Conservation (phyloP, 2,888 invertebrate species). For the Ferrisia virgata region DNA sequence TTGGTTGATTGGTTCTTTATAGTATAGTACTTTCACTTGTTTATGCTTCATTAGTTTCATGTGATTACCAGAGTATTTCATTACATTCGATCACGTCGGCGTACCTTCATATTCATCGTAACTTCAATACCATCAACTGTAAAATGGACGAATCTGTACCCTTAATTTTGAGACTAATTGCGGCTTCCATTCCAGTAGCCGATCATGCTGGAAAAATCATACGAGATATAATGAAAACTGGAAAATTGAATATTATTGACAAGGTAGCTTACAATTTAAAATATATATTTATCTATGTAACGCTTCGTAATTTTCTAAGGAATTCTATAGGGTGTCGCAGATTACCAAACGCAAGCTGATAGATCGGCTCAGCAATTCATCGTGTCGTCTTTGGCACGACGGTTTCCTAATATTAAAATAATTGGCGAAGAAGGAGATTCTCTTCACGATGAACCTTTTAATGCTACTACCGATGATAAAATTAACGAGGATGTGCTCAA, state of each 20-base stretch:
- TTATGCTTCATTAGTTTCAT: background rate
- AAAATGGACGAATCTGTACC: constrained; percentile 53
- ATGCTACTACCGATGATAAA: constrained; percentile 64
- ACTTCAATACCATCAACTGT: background rate
- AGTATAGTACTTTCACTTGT: constrained; percentile 5
- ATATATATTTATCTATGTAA: background rate
- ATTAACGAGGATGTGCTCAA: constrained; percentile 66
- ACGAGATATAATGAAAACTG: constrained; percentile 82
- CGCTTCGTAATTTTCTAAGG: constrained; percentile 24
- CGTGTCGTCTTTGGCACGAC: constrained; percentile 75
- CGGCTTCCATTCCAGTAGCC: constrained; percentile 76
- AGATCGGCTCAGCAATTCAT: constrained; percentile 92
- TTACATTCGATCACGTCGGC: background rate
- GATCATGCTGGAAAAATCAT: constrained; percentile 84
- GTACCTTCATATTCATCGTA: background rate
- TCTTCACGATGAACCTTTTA: constrained; percentile 52
- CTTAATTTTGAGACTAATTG: constrained; percentile 68
- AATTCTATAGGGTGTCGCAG: constrained; percentile 65
- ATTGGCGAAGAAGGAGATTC: constrained; percentile 85
- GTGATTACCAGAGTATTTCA: background rate
- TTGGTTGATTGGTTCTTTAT: background rate
- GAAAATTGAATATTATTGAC: constrained; percentile 86
- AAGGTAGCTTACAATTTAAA: constrained; percentile 61
- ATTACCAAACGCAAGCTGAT: constrained; percentile 97
- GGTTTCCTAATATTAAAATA: constrained; percentile 79